Evolutionary conservation across 2,797 vertebrate species (phyloP), one percentile per base, ranked within the genome.

Genomic region (Lophius americanus): DNA sequence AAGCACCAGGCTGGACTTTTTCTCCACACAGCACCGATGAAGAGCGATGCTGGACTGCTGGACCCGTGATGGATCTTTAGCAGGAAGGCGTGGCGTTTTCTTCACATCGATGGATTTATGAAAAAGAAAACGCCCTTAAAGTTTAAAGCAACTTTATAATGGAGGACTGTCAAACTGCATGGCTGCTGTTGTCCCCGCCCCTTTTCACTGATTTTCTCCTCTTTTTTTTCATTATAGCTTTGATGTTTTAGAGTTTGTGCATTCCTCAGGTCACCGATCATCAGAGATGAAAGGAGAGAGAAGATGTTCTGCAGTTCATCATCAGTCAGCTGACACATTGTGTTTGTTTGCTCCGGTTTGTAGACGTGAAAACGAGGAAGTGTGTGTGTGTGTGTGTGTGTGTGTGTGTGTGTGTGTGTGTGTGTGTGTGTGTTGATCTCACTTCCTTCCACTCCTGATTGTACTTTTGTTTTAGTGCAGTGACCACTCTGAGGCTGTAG

Each of bases 261-360:
- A 57, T 84, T 85, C 60, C 86, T 90, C 87, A 89, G 88, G 85
- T 82, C 77, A 68, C 72, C 72, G 54, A 51, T 73, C 72, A 70
- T 65, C 56, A 71, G 60, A 68, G 49, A 60, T 48, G 39, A 75
- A 50, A 64, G 35, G 62, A 76, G 59, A 67, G 72, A 75, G 35
- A 67, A 44, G 64, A 70, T 4, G 48, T 46, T 49, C 65, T 35
- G 67, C 47, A 55, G 41, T 81, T 70, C 64, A 68, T 70, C 70
- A 60, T n/a, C 76, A 68, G 63, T 61, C 76, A 60, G 37, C 42
- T 70, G 71, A 81, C 61, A 63, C 44, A 35, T 37, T 14, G 38
- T 36, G 63, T 56, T 61, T 1, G 12, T 77, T 42, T 70, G 57
- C 64, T 75, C 78, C 48, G 71, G 68, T 62, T 23, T 23, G 23